Conservation (phyloP, 2,113 vertebrate species). For the Cavia aperea region DNA sequence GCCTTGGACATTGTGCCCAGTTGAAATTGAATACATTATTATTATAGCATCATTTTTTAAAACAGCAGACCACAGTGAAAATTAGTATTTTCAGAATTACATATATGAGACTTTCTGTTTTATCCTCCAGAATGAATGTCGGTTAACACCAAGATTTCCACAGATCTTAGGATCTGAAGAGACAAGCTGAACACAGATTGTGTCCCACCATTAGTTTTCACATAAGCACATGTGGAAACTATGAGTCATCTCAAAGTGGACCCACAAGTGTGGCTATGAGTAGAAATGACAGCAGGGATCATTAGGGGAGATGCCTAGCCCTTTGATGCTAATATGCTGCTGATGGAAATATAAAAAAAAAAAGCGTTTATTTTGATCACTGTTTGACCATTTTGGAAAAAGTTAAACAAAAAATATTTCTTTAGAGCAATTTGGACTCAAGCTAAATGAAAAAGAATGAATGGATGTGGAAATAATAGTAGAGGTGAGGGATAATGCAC, state of each 20-base stretch:
- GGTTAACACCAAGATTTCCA: background rate
- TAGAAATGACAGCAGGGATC: too few species aligned
- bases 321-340: background rate
- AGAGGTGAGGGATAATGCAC: background rate
- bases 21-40: background rate
- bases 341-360: background rate
- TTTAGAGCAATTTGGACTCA: background rate
- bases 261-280: background rate
- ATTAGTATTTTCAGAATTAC: background rate
- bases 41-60: background rate
- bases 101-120: background rate
- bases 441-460: background rate
- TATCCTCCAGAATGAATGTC: background rate
- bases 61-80: background rate
- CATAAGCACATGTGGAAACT: background rate
- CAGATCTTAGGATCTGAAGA: background rate
- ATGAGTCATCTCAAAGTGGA: background rate
- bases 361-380: background rate
- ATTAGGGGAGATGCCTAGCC: background rate
- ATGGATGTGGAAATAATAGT: background rate
- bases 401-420: background rate
- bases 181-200: background rate
- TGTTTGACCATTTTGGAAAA: background rate
- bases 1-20: background rate
- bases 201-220: background rate